Evolutionary conservation across 2,113 vertebrate genomes (phyloP).

Genomic region (Syrrhaptes paradoxus): DNA sequence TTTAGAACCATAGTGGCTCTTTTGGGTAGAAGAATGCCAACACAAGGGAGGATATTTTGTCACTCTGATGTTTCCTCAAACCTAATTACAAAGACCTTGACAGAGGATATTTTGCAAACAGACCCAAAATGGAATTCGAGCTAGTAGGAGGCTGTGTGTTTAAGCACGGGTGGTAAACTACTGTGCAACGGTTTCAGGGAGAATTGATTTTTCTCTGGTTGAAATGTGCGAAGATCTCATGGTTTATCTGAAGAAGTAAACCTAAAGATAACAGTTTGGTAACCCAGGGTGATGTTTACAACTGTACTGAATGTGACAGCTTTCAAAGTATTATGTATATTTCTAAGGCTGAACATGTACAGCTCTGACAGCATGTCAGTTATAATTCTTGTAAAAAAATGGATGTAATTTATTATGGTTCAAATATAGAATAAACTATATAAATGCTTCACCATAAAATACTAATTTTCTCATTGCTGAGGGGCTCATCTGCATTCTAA

Average conservation of each 20-base stretch:
- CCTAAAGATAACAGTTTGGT: slow-evolving; percentile 68
- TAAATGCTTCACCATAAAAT: slow-evolving; percentile 69
- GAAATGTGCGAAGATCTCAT: slow-evolving; percentile 32
- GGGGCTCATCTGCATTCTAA: slow-evolving; percentile 70
- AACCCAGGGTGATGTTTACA: slow-evolving; percentile 79
- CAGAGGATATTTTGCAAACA: neutral
- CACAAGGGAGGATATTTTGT: neutral
- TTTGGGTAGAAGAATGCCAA: neutral
- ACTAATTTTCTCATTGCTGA: slow-evolving; percentile 76
- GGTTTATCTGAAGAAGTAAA: slow-evolving; percentile 38
- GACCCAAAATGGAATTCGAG: neutral
- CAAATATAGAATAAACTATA: slow-evolving; percentile 75
- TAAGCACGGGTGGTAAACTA: neutral
- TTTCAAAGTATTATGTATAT: slow-evolving; percentile 81
- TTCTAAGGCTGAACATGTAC: slow-evolving; percentile 69
- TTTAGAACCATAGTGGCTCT: neutral
- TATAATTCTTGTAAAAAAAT: slow-evolving; percentile 78
- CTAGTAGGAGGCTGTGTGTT: neutral
- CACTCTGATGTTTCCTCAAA: neutral
- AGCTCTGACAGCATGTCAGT: slow-evolving; percentile 82
- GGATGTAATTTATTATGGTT: slow-evolving; percentile 81
- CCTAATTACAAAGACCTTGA: neutral
- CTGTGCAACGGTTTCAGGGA: slow-evolving; percentile 12
- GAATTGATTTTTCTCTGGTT: slow-evolving; percentile 59
- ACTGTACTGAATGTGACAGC: slow-evolving; percentile 77